Evolutionary conservation across 2,888 invertebrate species (phyloP).

Genomic region (Eupithecia subfuscata): DNA sequence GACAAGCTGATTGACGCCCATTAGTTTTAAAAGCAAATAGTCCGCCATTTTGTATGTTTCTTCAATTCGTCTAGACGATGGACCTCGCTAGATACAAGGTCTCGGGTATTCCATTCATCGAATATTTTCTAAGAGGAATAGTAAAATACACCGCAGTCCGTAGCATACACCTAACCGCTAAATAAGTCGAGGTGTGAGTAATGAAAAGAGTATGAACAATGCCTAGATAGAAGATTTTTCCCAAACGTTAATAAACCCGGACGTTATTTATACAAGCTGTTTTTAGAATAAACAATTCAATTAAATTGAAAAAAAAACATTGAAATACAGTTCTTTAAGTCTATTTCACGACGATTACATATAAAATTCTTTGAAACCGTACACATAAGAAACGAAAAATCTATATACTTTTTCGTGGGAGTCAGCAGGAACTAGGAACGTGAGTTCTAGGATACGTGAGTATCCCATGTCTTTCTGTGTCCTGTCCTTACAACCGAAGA

Average conservation of each 20-base stretch:
- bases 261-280: neutral
- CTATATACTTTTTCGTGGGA: too few species aligned
- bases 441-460: neutral
- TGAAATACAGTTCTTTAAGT: neutral
- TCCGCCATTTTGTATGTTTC: constrained; percentile 28
- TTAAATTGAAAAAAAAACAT: neutral
- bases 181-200: neutral
- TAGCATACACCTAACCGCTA: neutral
- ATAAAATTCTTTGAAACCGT: neutral
- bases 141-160: neutral
- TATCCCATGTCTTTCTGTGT: neutral
- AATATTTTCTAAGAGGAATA: constrained; percentile 14
- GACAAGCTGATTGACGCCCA: constrained; percentile 38
- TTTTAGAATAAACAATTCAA: neutral
- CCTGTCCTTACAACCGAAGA: neutral
- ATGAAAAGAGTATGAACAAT: neutral
- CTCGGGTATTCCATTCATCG: constrained; percentile 32
- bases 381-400: too few species aligned
- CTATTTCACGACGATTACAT: neutral
- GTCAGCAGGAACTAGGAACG: neutral
- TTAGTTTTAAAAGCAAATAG: constrained; percentile 41
- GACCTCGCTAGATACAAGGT: constrained; percentile 29
- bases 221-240: neutral
- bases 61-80: constrained; percentile 41
- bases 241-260: neutral